Base-by-base conservation (phyloP, 2,113 vertebrate genomes). In the Strix aluco region DNA sequence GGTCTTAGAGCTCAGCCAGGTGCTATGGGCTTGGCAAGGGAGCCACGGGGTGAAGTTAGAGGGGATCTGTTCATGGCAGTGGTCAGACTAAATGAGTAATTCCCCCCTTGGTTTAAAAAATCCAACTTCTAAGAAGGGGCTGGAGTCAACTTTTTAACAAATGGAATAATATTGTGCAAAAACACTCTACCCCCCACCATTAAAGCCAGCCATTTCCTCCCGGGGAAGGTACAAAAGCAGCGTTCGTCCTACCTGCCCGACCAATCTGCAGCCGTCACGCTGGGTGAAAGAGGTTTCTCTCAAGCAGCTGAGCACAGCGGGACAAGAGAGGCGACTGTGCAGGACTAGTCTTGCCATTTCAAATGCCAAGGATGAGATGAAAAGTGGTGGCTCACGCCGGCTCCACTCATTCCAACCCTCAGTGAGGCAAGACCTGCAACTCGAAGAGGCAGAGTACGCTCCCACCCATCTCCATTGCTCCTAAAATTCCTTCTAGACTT, bases 281-380 rank as follows among this genome's bases (percentile, higher is more conserved):
- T 57, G 67, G 52, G 63, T 17, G 34, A 61, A 40, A 20, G 29
- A 32, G 46, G 17, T 51, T 71, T 29, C 47, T 38, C 67, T 51
- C 40, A 4, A 61, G 71, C 30, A 38, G 79, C 78, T 34, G 52
- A 11, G 26, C 22, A 7, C 40, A 30, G 19, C 0, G 18, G 52
- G 61, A n/a, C 15, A 22, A 13, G 72, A 9, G 38, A 34, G 47
- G 65, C 11, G 72, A 52, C 1, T 0, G 5, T 3, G 58, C 1
- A 55, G 40, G 54, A 30, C 38, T 5, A 4, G 18, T 27, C 59
- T 34, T 14, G 23, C 52, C 15, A 4, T 15, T 29, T 30, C 73
- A 15, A 7, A 38, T 25, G 46, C 67, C 8, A 16, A 25, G 27
- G 59, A 16, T 5, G 20, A 38, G 71, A 21, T 12, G 66, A 18